Conservation (phyloP, 2,888 invertebrate species). For the Pollenia labialis region DNA sequence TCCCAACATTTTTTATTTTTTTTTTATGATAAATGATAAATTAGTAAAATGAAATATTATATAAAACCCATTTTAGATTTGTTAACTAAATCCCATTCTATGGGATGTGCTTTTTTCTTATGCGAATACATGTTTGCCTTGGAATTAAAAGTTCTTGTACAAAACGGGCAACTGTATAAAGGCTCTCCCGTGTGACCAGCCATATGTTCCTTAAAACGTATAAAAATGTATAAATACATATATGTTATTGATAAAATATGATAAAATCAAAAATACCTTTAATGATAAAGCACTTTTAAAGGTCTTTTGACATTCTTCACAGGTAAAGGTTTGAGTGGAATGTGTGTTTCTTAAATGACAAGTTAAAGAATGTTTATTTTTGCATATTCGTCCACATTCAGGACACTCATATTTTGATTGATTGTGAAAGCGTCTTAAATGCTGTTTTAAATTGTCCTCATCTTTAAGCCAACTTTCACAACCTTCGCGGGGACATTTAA, state of each 20-base stretch:
- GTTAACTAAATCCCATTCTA: constrained; percentile 79
- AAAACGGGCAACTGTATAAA: constrained; percentile 82
- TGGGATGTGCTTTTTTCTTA: constrained; percentile 82
- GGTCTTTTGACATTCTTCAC: constrained; percentile 82
- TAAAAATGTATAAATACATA: not conserved
- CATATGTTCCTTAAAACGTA: constrained; percentile 81
- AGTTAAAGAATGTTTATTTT: constrained; percentile 82
- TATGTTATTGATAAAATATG: not conserved
- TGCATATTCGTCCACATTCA: constrained; percentile 81
- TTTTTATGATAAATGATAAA: constrained; percentile 2
- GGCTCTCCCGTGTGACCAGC: constrained; percentile 83
- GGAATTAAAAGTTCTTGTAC: constrained; percentile 83
- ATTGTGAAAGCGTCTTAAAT: constrained; percentile 82
- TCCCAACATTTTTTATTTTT: constrained; percentile 23
- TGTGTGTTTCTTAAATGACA: constrained; percentile 83
- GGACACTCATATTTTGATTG: constrained; percentile 77
- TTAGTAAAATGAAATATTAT: constrained; percentile 26
- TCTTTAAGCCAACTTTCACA: constrained; percentile 84
- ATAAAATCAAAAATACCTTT: constrained; percentile 75
- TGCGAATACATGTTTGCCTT: constrained; percentile 84
- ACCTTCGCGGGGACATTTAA: constrained; percentile 82
- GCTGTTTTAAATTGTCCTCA: constrained; percentile 82
- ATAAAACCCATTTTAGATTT: constrained; percentile 67
- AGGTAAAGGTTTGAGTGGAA: constrained; percentile 78
- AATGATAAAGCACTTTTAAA: constrained; percentile 83